A percentile compares a stretch with the other conserved stretches of the same genome.
Conservation (phyloP, 1,140 invertebrate species). For the Acromyrmex heyeri region DNA sequence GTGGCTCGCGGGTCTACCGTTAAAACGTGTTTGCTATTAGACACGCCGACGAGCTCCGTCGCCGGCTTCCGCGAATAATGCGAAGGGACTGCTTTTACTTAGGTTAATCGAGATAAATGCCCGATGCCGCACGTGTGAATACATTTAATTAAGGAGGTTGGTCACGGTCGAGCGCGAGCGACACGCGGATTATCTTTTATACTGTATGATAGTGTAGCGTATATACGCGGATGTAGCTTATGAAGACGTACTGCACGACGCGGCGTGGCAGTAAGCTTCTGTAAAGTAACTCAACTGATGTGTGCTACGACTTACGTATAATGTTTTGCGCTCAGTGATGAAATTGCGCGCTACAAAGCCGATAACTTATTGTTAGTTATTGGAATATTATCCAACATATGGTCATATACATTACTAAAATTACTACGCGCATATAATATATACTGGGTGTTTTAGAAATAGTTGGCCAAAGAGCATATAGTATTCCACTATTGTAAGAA, state of each 20-base stretch:
- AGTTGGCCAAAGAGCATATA: no score
- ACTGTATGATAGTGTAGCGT: not conserved
- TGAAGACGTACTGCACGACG: conserved; percentile 20
- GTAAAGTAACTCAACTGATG: conserved; percentile 29
- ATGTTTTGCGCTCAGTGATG: not conserved
- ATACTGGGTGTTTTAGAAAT: no score
- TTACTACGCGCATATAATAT: not conserved
- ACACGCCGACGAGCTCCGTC: conserved; percentile 30
- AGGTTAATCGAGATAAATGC: conserved; percentile 56
- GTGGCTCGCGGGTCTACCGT: conserved; percentile 44
- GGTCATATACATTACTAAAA: not conserved
- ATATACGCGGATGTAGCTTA: not conserved
- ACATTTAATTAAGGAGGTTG: conserved; percentile 55
- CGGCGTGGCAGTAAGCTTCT: conserved; percentile 17
- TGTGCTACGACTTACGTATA: not conserved
- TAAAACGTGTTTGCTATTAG: conserved; percentile 66
- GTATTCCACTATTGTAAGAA: no score
- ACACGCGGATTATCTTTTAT: conserved; percentile 56
- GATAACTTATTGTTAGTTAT: conserved; percentile 10
- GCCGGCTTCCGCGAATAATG: conserved; percentile 43
- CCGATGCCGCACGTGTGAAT: conserved; percentile 49
- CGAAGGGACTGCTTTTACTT: conserved; percentile 40
- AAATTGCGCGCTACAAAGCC: not conserved
- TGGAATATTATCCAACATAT: not conserved
- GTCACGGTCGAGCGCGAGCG: conserved; percentile 53